A percentile compares a stretch with the other conserved stretches of the same genome.
phyloP scores from a whole-genome alignment of 2,113 vertebrate species.

The Lepus timidus region DNA sequence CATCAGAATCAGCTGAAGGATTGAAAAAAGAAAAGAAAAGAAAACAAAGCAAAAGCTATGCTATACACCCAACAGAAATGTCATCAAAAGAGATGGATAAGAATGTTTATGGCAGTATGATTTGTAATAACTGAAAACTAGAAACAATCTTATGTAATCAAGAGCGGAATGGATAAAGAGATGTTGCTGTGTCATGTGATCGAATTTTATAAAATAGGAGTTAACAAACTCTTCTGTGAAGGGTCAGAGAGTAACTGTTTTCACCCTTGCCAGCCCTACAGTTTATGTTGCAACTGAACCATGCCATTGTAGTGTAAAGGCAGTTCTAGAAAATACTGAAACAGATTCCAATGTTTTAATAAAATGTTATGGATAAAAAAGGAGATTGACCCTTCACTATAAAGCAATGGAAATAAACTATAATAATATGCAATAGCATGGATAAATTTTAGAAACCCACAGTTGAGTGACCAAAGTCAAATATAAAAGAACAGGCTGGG shows the following conservation, averaged over 20 bases:
- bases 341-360: neutral
- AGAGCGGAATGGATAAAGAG: neutral
- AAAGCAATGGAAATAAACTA: neutral
- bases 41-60: neutral
- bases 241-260: neutral
- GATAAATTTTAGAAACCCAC: neutral
- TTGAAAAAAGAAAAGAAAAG: neutral
- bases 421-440: neutral
- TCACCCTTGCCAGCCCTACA: neutral
- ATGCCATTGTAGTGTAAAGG: neutral
- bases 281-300: too few species aligned
- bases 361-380: conserved; percentile 51
- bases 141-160: neutral
- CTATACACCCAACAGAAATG: neutral
- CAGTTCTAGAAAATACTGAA: neutral
- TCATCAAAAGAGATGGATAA: neutral
- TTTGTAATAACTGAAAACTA: neutral
- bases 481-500: neutral
- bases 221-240: neutral
- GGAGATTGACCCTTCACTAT: neutral
- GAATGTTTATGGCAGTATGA: neutral
- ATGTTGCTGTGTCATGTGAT: neutral
- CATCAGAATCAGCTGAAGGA: neutral
- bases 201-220: neutral
- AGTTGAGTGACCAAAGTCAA: neutral